These are phyloP conservation scores for Takifugu flavidus DNA, from an alignment of 2,113 vertebrate species.

Conservation along the genomic window DNA sequence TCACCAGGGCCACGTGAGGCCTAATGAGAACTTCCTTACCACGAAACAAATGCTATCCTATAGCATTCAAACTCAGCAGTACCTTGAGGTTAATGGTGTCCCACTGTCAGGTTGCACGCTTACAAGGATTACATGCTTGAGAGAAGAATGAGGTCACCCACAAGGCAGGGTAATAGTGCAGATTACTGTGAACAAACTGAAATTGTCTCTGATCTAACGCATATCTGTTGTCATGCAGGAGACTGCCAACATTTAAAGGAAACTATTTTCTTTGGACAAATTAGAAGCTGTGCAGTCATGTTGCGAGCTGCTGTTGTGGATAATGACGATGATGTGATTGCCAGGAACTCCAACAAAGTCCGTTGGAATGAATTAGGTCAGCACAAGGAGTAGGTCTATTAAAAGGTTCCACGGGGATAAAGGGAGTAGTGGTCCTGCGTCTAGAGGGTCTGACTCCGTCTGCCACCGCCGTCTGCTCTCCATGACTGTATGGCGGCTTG, in stretches of 20 bases:
- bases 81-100: slow-evolving; percentile 37
- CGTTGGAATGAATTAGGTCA: slow-evolving; percentile 45
- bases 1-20: background rate
- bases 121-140: slow-evolving; percentile 51
- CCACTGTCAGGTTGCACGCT: slow-evolving; percentile 42
- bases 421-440: slow-evolving; percentile 22
- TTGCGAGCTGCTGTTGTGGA: slow-evolving; percentile 39
- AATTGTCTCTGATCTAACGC: slow-evolving; percentile 57
- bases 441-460: slow-evolving; percentile 31
- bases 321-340: slow-evolving; percentile 51
- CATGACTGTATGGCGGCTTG: slow-evolving; percentile 48
- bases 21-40: background rate
- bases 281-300: slow-evolving; percentile 31
- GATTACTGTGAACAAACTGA: slow-evolving; percentile 50
- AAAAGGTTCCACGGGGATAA: slow-evolving; percentile 14
- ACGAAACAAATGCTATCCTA: slow-evolving; percentile 18
- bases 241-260: slow-evolving; percentile 28
- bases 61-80: slow-evolving; percentile 17
- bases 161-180: slow-evolving; percentile 48
- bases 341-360: slow-evolving; percentile 57
- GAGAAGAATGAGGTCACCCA: slow-evolving; percentile 52
- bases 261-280: slow-evolving; percentile 40
- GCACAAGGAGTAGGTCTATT: slow-evolving; percentile 24
- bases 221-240: slow-evolving; percentile 49
- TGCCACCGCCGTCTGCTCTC: slow-evolving; percentile 47